These are phyloP conservation scores for Lasioglossum villosulum DNA, from an alignment of 2,888 invertebrate genomes.

Conservation along the genomic window DNA sequence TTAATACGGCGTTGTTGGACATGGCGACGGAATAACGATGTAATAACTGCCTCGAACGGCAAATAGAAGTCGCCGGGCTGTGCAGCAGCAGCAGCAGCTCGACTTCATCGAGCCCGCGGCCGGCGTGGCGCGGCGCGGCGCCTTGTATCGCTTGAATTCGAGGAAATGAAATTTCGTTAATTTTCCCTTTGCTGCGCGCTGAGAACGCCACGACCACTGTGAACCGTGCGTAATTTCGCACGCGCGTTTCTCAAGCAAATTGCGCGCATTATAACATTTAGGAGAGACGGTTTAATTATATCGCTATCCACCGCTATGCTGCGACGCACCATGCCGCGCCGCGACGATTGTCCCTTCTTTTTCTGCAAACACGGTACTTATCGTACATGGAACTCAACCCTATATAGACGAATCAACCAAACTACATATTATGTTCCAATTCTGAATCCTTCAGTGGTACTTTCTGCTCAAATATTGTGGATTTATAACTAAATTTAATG, in stretches of 20 bases:
- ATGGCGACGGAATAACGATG: slow-evolving; percentile 67
- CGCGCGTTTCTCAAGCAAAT: slow-evolving; percentile 69
- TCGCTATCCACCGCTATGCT: slow-evolving; percentile 29
- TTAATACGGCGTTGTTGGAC: slow-evolving; percentile 64
- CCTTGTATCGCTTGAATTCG: slow-evolving; percentile 56
- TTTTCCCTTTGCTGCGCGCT: slow-evolving; percentile 44
- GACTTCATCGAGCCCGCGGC: slow-evolving; percentile 44
- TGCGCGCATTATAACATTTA: slow-evolving; percentile 67
- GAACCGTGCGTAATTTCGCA: slow-evolving; percentile 58
- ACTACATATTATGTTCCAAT: not conserved
- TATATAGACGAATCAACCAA: not conserved
- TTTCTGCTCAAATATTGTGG: not conserved
- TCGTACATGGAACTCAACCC: not conserved
- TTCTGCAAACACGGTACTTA: not conserved
- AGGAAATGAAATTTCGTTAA: slow-evolving; percentile 72
- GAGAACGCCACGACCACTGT: slow-evolving; percentile 21
- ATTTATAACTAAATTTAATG: not conserved
- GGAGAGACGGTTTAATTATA: slow-evolving; percentile 66
- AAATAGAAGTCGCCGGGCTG: slow-evolving; percentile 63
- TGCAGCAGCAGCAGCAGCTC: slow-evolving; percentile 19
- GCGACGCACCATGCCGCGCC: not conserved
- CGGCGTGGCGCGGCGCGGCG: slow-evolving; percentile 5
- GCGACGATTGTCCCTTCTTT: slow-evolving; percentile 28
- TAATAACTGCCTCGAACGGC: slow-evolving; percentile 69
- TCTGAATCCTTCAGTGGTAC: not conserved